Conservation (phyloP, 2,797 vertebrate species). For the Galago senegalensis region DNA sequence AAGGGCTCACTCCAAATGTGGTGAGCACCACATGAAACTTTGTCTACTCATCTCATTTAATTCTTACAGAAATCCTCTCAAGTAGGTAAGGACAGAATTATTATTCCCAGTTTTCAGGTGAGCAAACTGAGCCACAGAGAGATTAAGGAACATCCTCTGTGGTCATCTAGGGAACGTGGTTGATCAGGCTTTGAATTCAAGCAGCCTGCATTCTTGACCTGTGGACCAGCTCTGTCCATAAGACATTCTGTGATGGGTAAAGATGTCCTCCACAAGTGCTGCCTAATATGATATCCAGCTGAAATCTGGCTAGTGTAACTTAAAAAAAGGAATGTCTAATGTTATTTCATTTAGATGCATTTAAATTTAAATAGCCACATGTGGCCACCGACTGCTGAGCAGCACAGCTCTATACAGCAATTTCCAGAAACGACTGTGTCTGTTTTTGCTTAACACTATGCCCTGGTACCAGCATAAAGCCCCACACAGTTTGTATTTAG, state of each 20-base stretch:
- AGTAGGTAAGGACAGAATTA: neutral
- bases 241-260: no score
- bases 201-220: neutral
- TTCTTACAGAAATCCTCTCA: neutral
- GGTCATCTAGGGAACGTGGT: neutral
- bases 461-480: neutral
- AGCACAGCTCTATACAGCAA: neutral
- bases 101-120: neutral
- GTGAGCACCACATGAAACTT: neutral
- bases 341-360: constrained; percentile 36
- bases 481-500: neutral
- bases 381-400: neutral
- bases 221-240: neutral
- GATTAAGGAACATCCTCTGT: neutral
- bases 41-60: constrained; percentile 6
- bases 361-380: neutral
- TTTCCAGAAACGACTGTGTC: neutral
- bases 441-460: neutral
- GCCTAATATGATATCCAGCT: neutral
- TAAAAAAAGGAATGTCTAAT: neutral
- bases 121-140: neutral
- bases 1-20: neutral
- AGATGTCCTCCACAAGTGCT: neutral
- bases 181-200: neutral
- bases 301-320: neutral